phyloP scores from a whole-genome alignment of 2,888 invertebrate genomes.

The Napeogenes sylphis region DNA sequence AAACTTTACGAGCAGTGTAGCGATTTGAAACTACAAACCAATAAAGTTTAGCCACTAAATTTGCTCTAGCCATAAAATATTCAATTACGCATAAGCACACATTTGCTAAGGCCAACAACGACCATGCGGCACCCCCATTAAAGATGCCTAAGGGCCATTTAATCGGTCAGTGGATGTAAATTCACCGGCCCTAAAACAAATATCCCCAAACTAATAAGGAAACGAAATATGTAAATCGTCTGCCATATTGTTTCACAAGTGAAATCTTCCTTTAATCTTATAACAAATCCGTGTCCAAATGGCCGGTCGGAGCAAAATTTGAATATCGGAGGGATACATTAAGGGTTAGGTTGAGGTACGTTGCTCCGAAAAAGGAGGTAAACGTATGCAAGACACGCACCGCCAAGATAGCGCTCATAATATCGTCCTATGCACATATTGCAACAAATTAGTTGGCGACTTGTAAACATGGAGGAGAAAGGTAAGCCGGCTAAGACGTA shows the following conservation, averaged over 20 bases:
- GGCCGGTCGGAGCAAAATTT: slow-evolving; percentile 73
- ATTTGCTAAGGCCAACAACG: slow-evolving; percentile 76
- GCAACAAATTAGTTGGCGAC: slow-evolving; percentile 79
- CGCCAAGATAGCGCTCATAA: slow-evolving; percentile 72
- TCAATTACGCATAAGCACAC: slow-evolving; percentile 78
- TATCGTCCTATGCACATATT: slow-evolving; percentile 78
- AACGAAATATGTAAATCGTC: slow-evolving; percentile 78
- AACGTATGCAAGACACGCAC: slow-evolving; percentile 77
- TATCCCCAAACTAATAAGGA: slow-evolving; percentile 78
- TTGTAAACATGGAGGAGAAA: slow-evolving; percentile 74
- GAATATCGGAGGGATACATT: slow-evolving; percentile 71
- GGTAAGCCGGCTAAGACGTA: slow-evolving; percentile 73
- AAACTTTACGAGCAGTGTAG: slow-evolving; percentile 26
- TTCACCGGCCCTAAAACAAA: slow-evolving; percentile 76
- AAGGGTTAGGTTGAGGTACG: slow-evolving; percentile 66
- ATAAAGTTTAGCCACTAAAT: slow-evolving; percentile 67
- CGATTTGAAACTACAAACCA: slow-evolving; percentile 52
- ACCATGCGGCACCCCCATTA: slow-evolving; percentile 78
- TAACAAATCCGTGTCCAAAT: slow-evolving; percentile 79
- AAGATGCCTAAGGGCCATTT: slow-evolving; percentile 78
- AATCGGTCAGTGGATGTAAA: slow-evolving; percentile 79
- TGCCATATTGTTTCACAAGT: slow-evolving; percentile 78
- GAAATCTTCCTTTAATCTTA: slow-evolving; percentile 80
- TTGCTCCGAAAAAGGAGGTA: slow-evolving; percentile 62
- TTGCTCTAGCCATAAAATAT: slow-evolving; percentile 73